Conservation (phyloP, 2,797 vertebrate genomes). For the Falco rusticolus region DNA sequence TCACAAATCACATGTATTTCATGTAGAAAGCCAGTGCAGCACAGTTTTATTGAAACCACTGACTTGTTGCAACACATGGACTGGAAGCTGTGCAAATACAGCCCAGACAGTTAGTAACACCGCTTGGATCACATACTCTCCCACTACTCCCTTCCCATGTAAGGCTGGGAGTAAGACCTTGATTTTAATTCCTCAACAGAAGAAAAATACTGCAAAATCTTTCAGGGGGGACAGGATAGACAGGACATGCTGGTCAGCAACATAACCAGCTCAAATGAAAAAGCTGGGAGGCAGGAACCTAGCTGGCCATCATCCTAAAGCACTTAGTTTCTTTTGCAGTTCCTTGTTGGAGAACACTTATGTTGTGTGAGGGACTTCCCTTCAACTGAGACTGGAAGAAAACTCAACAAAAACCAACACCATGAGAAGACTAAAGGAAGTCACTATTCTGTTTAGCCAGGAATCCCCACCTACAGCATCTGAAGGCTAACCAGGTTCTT, state of each 20-base stretch:
- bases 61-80: background rate
- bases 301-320: background rate
- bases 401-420: background rate
- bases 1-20: background rate
- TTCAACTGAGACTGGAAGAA: background rate
- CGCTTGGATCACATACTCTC: background rate
- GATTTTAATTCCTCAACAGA: background rate
- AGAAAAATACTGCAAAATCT: background rate
- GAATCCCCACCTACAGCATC: background rate
- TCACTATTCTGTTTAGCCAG: background rate
- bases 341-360: too few species aligned
- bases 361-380: too few species aligned
- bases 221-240: background rate
- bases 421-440: background rate
- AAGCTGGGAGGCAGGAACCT: background rate
- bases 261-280: background rate
- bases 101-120: too few species aligned
- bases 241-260: background rate
- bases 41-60: background rate
- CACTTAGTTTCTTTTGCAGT: too few species aligned
- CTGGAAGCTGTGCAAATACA: background rate
- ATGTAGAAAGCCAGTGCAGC: background rate
- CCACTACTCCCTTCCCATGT: fast-evolving
- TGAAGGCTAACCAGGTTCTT: background rate
- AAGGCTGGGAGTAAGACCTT: background rate